phyloP scores from a whole-genome alignment of 2,888 invertebrate species.

The Spodoptera exigua region DNA sequence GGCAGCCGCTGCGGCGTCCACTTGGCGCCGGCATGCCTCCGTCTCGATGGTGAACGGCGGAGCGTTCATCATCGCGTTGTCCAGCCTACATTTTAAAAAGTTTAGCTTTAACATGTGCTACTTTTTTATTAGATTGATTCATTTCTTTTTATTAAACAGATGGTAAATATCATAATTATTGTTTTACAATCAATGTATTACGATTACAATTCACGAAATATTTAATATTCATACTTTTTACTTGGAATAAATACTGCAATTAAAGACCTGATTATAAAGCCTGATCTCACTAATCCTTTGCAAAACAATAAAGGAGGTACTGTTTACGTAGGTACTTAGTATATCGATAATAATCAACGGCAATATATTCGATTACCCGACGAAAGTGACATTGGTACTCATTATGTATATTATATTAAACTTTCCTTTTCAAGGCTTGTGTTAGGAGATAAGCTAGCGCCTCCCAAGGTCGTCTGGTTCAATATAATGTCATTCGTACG shows the following conservation, averaged over 20 bases:
- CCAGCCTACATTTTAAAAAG: constrained; percentile 74
- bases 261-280: too few species aligned
- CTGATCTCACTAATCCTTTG: too few species aligned
- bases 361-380: constrained; percentile 23
- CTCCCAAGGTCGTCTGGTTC: constrained; percentile 71
- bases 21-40: constrained; percentile 77
- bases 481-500: constrained; percentile 64
- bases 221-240: too few species aligned
- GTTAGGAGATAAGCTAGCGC: constrained; percentile 57
- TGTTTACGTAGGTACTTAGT: too few species aligned
- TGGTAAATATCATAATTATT: too few species aligned
- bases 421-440: constrained; percentile 67
- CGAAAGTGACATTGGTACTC: constrained; percentile 52
- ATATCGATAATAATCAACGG: too few species aligned
- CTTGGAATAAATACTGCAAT: too few species aligned
- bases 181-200: too few species aligned
- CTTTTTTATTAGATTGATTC: too few species aligned
- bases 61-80: constrained; percentile 85
- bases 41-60: constrained; percentile 83
- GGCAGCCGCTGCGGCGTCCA: constrained; percentile 69
- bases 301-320: too few species aligned
- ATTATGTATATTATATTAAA: constrained; percentile 26
- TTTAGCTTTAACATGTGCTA: constrained; percentile 3
- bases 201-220: too few species aligned
- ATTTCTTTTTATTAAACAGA: too few species aligned